Evolutionary conservation across 2,797 vertebrate species (phyloP).

Genomic region (Gadopsis bispinosus): DNA sequence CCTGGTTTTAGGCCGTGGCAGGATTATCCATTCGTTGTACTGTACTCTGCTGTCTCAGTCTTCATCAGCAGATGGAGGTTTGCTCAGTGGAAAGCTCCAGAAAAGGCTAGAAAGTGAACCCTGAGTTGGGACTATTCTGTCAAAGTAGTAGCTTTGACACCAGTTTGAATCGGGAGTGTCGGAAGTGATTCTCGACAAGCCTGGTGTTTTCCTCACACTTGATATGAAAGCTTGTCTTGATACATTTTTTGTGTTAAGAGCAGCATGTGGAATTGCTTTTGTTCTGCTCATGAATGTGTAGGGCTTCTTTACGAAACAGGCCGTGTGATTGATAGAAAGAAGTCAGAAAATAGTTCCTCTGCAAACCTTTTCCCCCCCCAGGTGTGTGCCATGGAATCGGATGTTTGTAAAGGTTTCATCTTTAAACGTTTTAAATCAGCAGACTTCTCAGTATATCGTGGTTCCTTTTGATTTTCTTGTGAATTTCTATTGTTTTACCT

Average conservation of each 20-base stretch:
- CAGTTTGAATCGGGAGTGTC: background rate
- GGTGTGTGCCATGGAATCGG: conserved; percentile 2
- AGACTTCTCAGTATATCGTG: background rate
- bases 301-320: background rate
- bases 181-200: background rate
- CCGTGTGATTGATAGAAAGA: background rate
- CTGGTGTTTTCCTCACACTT: background rate
- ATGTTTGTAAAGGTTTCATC: background rate
- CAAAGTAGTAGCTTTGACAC: background rate
- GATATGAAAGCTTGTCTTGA: background rate
- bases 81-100: background rate
- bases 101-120: background rate
- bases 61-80: background rate
- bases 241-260: background rate
- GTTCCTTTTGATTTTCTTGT: background rate
- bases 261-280: background rate
- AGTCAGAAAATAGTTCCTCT: background rate
- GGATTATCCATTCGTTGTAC: background rate
- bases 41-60: background rate
- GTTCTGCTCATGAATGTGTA: background rate
- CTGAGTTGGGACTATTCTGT: background rate
- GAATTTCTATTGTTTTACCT: background rate
- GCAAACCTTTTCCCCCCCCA: background rate
- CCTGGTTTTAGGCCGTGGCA: background rate
- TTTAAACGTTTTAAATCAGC: background rate